Evolutionary conservation across 2,797 vertebrate species (phyloP), one percentile per base, ranked within the genome.

Genomic region (Lepidocolaptes lacrymiger): DNA sequence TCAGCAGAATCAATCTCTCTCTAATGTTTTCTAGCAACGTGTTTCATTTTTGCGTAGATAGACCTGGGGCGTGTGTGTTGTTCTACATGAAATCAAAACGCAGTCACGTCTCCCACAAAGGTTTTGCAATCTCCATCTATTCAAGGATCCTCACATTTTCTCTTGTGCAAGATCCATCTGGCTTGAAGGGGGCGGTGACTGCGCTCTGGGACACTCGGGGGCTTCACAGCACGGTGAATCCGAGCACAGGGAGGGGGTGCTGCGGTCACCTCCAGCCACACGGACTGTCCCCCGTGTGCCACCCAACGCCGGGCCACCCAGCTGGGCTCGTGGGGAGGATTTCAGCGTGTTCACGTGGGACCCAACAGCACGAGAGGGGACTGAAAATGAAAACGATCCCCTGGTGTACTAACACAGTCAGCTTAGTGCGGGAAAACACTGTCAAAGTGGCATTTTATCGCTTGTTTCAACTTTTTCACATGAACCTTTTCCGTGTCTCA

Each of bases 351-450:
- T 54, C 61, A 43, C 73, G 2, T 7, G 51, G 51, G 66, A 5
- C 28, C 22, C 28, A 6, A 0, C 22, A 26, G 61, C 48, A 18
- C 4, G 4, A 32, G 16, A 37, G 32, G 22, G 82, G 64, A n/a
- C 9, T 2, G 4, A 34, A 48, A 43, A 22, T 7, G 13, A 6
- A 49, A 81, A 75, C 8, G 0, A 43, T 21, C 26, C 41, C 24
- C 0, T 28, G 3, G 0, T 0, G 49, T 2, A 12, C 15, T 44
- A 27, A 22, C 28, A 8, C 71, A 2, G 12, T 1, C 44, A 20
- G 1, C 10, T 19, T 1, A 7, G 37, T 15, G 7, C 43, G 36
- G 59, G 56, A 22, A 67, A 82, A 46, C 63, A 3, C 54, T 66
- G 74, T 24, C n/a, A 36, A 48, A 72, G 88, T 5, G 28, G 3